Percentiles rank a stretch among this genome's conserved stretches.
phyloP scores from a whole-genome alignment of 30 jellyfish, hydroid and myxozoan genomes.

The Clytia hemisphaerica region DNA sequence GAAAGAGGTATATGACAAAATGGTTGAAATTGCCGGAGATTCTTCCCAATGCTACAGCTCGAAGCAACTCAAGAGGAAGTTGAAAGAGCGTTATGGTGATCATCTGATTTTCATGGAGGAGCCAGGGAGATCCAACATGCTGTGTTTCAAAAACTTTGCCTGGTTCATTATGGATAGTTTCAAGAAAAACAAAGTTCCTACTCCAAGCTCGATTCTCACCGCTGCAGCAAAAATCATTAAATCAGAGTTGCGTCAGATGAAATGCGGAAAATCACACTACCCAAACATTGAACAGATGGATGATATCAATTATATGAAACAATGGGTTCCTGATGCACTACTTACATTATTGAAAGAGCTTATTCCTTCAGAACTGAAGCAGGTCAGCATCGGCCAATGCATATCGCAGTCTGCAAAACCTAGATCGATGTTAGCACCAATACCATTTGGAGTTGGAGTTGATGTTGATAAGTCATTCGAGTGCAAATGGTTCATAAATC shows the following conservation, averaged over 20 bases:
- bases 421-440: conserved; percentile 33
- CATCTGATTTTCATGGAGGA: conserved; percentile 25
- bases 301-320: conserved; percentile 5
- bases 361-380: conserved; percentile 31
- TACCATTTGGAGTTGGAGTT: conserved; percentile 41
- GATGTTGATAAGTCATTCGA: no score
- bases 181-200: conserved; percentile 1
- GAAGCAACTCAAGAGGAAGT: not conserved
- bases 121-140: conserved; percentile 4
- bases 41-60: no score
- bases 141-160: no score
- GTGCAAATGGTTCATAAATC: no score
- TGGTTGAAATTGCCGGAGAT: no score
- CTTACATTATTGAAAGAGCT: not conserved
- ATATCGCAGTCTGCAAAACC: conserved; percentile 45
- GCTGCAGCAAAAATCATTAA: conserved; percentile 30
- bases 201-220: no score
- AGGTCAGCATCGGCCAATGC: conserved; percentile 33
- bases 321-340: conserved; percentile 30
- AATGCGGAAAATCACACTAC: not conserved
- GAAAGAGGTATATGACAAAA: not conserved
- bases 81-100: conserved; percentile 18
- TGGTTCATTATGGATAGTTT: not conserved
- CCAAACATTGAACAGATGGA: conserved; percentile 22
- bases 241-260: conserved; percentile 10